Evolutionary conservation across 2,113 vertebrate species (phyloP).

Genomic region (Raja brachyura): DNA sequence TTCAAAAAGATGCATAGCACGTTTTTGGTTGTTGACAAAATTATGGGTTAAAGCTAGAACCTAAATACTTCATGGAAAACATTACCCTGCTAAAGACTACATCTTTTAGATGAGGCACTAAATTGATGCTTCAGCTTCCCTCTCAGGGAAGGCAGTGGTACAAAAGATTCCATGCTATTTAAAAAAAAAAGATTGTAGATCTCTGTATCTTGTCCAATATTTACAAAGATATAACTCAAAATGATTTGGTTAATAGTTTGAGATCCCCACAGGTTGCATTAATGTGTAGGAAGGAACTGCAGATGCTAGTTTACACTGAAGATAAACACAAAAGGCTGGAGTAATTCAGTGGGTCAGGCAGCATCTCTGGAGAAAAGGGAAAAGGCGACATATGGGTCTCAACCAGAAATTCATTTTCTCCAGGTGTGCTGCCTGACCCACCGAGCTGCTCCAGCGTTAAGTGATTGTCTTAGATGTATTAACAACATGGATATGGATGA

Average conservation of each 20-base stretch:
- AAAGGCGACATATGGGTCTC: too few relatives aligned
- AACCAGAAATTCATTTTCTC: too few relatives aligned
- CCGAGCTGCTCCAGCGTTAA: too few relatives aligned
- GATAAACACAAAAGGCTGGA: too few relatives aligned
- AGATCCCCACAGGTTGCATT: too few relatives aligned
- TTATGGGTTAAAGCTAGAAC: not conserved
- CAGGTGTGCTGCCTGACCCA: too few relatives aligned
- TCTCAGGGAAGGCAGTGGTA: not conserved
- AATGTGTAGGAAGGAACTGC: too few relatives aligned
- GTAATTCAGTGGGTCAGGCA: too few relatives aligned
- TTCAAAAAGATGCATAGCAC: not conserved
- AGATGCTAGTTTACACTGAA: too few relatives aligned
- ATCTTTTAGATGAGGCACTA: not conserved
- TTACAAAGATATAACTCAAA: not conserved
- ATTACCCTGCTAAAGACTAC: not conserved
- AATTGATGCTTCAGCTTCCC: not conserved
- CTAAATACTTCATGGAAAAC: not conserved
- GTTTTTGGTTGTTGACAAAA: not conserved
- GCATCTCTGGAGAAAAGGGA: too few relatives aligned
- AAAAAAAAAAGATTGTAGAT: not conserved
- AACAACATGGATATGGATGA: too few relatives aligned
- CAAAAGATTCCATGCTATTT: not conserved
- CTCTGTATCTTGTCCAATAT: not conserved
- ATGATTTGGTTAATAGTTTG: not conserved
- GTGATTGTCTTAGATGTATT: too few relatives aligned